A percentile compares a stretch with the other conserved stretches of the same genome.
These are phyloP conservation scores for Rhadina sibilatrix DNA, from an alignment of 2,113 vertebrate genomes.

Conservation along the genomic window DNA sequence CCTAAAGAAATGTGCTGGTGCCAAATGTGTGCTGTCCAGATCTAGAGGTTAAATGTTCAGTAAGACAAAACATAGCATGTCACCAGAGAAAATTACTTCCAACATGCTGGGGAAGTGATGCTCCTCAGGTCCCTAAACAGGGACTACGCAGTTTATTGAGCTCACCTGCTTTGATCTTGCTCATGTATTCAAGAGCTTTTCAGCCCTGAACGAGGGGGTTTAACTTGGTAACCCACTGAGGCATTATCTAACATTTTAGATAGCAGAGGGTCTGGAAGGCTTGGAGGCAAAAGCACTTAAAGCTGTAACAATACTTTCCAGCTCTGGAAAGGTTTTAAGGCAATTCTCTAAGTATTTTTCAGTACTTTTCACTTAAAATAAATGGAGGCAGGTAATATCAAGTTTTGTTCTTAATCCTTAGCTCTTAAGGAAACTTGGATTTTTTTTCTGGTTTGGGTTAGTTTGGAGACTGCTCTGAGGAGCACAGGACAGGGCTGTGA, in stretches of 20 bases:
- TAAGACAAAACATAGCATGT: conserved; percentile 79
- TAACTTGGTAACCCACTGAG: neutral
- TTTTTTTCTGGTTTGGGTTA: neutral
- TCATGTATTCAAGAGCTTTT: neutral
- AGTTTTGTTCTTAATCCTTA: neutral
- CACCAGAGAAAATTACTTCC: conserved; percentile 70
- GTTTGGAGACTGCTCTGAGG: neutral
- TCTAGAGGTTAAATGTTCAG: conserved; percentile 80
- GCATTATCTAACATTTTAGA: neutral
- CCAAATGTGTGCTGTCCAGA: conserved; percentile 69
- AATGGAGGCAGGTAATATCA: neutral
- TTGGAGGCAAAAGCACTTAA: neutral
- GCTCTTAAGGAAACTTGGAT: neutral
- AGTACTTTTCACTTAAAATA: neutral
- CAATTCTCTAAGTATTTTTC: neutral
- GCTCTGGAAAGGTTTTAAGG: neutral
- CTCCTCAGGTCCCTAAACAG: conserved; percentile 38
- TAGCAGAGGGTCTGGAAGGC: neutral
- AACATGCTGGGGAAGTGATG: conserved; percentile 49
- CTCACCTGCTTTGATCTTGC: conserved; percentile 23
- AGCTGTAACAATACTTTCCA: neutral
- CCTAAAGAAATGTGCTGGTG: conserved; percentile 75
- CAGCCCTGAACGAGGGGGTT: neutral
- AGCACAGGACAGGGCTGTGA: neutral
- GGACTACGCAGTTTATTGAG: conserved; percentile 23